Base-by-base conservation (phyloP, 1,140 invertebrate genomes). In the Heliothis subflexa region DNA sequence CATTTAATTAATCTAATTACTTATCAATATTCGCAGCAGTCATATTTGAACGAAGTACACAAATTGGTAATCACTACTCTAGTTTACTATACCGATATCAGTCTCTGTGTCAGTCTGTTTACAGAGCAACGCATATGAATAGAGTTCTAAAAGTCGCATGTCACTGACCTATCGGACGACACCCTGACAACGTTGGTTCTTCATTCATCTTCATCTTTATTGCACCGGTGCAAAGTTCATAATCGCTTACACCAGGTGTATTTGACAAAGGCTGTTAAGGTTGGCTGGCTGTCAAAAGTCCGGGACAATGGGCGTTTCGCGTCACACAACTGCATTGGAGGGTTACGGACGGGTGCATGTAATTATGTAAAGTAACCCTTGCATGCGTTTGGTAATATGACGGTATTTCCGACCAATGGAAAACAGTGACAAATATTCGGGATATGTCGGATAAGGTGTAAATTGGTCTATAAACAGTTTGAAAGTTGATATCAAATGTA, bases 301-400 rank as follows among this genome's bases (percentile, higher is more conserved):
- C 76, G 70, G 79, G 77, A 83, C 82, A 83, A 83, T 81, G 73
- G 33, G 81, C 62, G 50, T 70, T 77, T 83, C 61, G 75, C 78
- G 81, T 80, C 81, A 81, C 76, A 76, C 70, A 52, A 68, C 55
- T 78, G 80, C 77, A 78, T 78, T 62, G 33, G 77, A 70, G 73
- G 77, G 77, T 81, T 78, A 70, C 59, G 80, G 71, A 47, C 64
- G 66, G 77, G 12, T 81, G 80, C 76, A 55, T 68, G 47, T 45
- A 21, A 78, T 80, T 66, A 80, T 72, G 78, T 70, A 74, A 80
- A 80, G 21, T 79, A 68, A 70, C 40, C 52, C 61, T 70, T n/a
- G 50, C 47, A 72, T 54, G 52, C 16, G 28, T 21, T 66, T 55
- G 3, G 40, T n/a, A 21, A 10, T 21, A 2, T 33, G 3, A 3